Conservation (phyloP, 2,113 vertebrate species). For the Zapornia atra region DNA sequence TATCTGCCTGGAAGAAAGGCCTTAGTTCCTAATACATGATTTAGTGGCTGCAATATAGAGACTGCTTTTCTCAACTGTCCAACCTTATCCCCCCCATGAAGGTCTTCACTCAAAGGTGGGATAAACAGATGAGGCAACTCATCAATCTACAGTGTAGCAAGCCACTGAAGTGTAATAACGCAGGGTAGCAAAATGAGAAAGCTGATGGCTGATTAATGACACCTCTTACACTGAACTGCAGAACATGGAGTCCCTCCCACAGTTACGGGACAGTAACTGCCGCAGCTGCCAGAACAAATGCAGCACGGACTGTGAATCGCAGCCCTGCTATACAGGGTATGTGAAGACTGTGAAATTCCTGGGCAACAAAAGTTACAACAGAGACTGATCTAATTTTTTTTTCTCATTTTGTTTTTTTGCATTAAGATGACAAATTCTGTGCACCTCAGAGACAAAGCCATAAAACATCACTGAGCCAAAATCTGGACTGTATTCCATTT, state of each 20-base stretch:
- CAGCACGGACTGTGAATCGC: not conserved
- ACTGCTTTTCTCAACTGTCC: not conserved
- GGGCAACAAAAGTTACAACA: not conserved
- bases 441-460: not conserved
- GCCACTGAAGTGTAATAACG: not conserved
- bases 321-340: not conserved
- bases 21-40: not conserved
- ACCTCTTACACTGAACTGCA: not conserved
- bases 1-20: not conserved
- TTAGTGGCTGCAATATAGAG: not conserved
- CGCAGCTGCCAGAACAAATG: not conserved
- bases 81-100: not conserved
- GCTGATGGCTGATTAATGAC: not conserved
- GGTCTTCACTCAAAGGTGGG: not conserved
- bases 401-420: too few species aligned
- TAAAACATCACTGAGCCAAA: not conserved
- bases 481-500: not conserved
- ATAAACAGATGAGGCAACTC: not conserved
- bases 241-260: not conserved
- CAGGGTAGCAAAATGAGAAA: not conserved
- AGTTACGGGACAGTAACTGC: not conserved
- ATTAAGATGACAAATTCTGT: not conserved
- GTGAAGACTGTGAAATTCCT: not conserved
- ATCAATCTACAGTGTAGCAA: not conserved
- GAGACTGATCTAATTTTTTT: not conserved